phyloP scores from a whole-genome alignment of 2,113 vertebrate species.

The Hemibagrus wyckioides region DNA sequence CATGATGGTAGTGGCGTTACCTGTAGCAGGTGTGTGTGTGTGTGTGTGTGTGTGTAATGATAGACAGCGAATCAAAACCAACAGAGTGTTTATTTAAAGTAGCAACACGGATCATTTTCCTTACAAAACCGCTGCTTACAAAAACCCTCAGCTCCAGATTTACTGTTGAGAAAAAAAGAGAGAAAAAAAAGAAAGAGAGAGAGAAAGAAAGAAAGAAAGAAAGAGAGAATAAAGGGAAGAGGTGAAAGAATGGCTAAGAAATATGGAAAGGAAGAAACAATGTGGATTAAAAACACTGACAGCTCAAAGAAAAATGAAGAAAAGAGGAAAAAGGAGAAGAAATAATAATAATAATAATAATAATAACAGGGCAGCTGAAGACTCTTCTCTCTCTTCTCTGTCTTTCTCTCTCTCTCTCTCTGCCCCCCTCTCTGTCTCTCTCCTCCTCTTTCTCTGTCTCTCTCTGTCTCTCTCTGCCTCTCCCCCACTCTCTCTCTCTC shows the following conservation, averaged over 20 bases:
- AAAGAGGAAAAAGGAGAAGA: slow-evolving; percentile 57
- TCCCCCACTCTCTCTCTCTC: too few species aligned
- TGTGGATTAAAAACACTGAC: not conserved
- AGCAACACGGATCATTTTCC: not conserved
- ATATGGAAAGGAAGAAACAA: not conserved
- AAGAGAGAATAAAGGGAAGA: not conserved
- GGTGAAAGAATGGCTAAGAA: not conserved
- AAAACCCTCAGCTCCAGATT: not conserved
- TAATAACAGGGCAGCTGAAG: too few species aligned
- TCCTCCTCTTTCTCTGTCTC: too few species aligned
- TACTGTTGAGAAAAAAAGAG: not conserved
- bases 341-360: slow-evolving; percentile 55
- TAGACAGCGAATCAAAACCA: not conserved
- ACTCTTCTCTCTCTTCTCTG: too few species aligned
- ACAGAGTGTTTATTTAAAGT: slow-evolving; percentile 3
- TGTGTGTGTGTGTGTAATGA: slow-evolving; percentile 11
- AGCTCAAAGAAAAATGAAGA: not conserved
- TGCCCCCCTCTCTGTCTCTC: too few species aligned
- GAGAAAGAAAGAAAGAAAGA: not conserved
- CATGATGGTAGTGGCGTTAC: not conserved
- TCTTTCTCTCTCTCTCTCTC: too few species aligned
- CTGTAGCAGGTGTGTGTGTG: not conserved
- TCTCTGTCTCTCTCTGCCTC: too few species aligned
- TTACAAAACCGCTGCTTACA: not conserved
- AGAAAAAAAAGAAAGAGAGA: not conserved